Evolutionary conservation across 1,140 invertebrate genomes (phyloP), one percentile per base, ranked within the genome.

Genomic region (Pseudomyrmex concolor): DNA sequence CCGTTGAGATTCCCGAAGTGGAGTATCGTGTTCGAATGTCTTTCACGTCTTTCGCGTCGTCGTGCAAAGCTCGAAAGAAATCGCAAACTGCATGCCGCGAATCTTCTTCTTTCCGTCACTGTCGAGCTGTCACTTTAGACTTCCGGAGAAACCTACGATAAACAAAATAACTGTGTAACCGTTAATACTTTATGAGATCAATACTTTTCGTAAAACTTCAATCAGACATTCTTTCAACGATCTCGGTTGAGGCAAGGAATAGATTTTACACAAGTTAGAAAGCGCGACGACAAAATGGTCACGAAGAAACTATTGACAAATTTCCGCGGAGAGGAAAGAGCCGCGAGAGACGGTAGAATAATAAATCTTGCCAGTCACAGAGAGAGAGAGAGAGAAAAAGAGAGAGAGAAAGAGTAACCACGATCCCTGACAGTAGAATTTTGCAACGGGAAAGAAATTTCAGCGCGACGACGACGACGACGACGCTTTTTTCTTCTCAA

Each of bases 1-100:
- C 64, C 78, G 78, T 13, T 55, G 63, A 85, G 88, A 90, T 89
- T 86, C 74, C 62, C 66, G 62, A 84, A 91, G 90, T 90, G 87
- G 86, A 91, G 90, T 91, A 88, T 89, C 89, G 89, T 91, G 90
- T 91, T 88, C 86, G 83, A 78, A 83, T 80, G 43, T 80, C 66
- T 71, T 60, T 71, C 76, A 55, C 48, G 66, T 80, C 68, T 80
- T 80, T 59, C 51, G 50, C 74, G 34, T 68, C 54, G 12, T 55
- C 66, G 25, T 57, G 43, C 45, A 17, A 2, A 77, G 22, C 70
- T 43, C 73, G 63, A 63, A 63, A 85, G 71, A 83, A 82, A 74
- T 70, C 76, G 66, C 76, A 43, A 71, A 70, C 76, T 68, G 19
- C 34, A 34, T 15, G 45, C 12, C 54, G 19, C 45, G 54, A 71